Evolutionary conservation across 2,797 vertebrate genomes (phyloP).

Genomic region (Pipistrellus kuhlii): DNA sequence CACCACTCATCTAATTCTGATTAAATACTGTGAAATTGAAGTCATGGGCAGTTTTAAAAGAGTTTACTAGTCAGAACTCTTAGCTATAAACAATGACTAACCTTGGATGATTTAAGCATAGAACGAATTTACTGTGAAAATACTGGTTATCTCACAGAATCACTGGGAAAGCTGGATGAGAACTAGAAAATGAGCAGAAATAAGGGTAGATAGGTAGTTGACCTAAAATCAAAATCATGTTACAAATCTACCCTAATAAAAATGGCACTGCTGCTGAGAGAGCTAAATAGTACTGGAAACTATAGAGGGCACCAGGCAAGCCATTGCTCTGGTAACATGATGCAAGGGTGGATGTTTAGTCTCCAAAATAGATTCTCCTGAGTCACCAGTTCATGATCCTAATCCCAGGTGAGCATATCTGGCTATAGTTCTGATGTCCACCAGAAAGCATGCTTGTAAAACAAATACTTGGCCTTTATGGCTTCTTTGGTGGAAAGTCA

Average conservation of each 20-base stretch:
- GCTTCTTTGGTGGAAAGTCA: background rate
- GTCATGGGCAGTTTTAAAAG: background rate
- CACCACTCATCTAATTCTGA: background rate
- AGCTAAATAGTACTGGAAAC: background rate
- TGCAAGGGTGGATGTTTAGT: background rate
- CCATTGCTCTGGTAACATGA: too few relatives aligned
- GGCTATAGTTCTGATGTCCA: background rate
- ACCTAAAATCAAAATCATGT: background rate
- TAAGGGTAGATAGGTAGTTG: background rate
- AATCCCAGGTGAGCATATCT: background rate
- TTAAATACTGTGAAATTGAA: background rate
- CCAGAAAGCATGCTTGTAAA: background rate
- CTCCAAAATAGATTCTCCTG: background rate
- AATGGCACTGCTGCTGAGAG: background rate
- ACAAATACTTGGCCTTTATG: background rate
- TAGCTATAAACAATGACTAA: background rate
- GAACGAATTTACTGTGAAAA: background rate
- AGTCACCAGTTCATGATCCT: background rate
- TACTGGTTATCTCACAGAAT: background rate
- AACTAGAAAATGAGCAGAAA: background rate
- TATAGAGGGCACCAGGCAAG: background rate
- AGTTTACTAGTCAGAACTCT: too few relatives aligned
- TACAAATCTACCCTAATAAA: background rate
- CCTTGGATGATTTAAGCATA: background rate
- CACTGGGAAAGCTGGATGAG: background rate